Evolutionary conservation across 1,140 invertebrate genomes (phyloP).

Genomic region (Venturia canescens): DNA sequence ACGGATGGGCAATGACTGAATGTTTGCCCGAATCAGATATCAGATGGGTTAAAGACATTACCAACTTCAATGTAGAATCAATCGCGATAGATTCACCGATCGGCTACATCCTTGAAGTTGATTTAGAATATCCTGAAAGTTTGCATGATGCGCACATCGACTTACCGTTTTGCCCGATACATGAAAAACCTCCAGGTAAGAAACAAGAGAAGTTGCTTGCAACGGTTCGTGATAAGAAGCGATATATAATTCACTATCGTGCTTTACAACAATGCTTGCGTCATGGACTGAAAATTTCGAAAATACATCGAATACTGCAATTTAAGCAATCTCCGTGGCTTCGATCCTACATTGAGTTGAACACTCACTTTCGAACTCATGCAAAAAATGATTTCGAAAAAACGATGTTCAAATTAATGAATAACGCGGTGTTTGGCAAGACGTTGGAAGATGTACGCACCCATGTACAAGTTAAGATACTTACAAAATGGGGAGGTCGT

Average conservation of each 20-base stretch:
- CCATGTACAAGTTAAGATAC: background rate
- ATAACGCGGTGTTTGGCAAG: constrained; percentile 70
- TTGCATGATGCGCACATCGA: background rate
- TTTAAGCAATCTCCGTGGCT: constrained; percentile 72
- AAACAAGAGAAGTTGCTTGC: background rate
- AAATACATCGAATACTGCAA: constrained; percentile 68
- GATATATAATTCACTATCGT: constrained; percentile 72
- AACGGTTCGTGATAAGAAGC: no score
- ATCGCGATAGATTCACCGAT: background rate
- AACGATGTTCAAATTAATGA: constrained; percentile 70
- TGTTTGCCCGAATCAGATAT: constrained; percentile 52
- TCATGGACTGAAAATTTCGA: constrained; percentile 66
- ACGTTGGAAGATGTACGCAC: background rate
- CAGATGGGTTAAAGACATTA: constrained; percentile 46
- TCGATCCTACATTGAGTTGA: constrained; percentile 71
- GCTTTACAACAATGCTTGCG: constrained; percentile 66
- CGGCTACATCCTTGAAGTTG: background rate
- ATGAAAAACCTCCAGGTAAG: background rate
- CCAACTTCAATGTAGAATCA: background rate
- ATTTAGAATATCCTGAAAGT: background rate
- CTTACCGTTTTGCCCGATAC: background rate
- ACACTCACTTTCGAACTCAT: constrained; percentile 63
- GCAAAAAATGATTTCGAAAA: constrained; percentile 73
- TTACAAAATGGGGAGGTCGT: background rate
- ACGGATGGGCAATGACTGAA: constrained; percentile 57